A percentile compares a stretch with the other conserved stretches of the same genome.
Evolutionary conservation across 2,113 vertebrate genomes (phyloP).

Genomic region (Indri indri): DNA sequence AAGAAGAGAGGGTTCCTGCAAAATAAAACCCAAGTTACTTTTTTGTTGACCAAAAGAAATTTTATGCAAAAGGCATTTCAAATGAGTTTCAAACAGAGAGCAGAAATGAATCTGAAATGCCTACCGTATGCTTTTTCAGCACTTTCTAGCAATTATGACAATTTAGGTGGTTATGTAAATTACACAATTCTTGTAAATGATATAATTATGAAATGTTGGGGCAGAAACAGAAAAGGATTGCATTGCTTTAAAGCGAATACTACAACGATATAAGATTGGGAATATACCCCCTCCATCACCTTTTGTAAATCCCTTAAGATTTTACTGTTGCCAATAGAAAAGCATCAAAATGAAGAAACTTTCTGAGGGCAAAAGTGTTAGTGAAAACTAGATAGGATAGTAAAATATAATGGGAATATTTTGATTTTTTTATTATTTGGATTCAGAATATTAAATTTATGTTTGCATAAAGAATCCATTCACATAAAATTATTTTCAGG

Average conservation of each 20-base stretch:
- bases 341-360: constrained; percentile 19
- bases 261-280: constrained; percentile 38
- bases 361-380: neutral
- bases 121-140: constrained; percentile 76
- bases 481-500: constrained; percentile 25
- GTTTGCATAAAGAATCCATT: constrained; percentile 25
- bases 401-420: constrained; percentile 26
- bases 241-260: constrained; percentile 64
- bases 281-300: constrained; percentile 51
- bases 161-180: constrained; percentile 80
- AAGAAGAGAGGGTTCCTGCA: neutral
- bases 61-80: constrained; percentile 67
- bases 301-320: constrained; percentile 52
- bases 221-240: constrained; percentile 72
- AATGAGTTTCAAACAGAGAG: constrained; percentile 74
- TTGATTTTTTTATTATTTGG: constrained; percentile 19
- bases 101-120: constrained; percentile 79
- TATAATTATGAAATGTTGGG: constrained; percentile 79
- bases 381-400: neutral
- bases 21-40: constrained; percentile 70
- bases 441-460: constrained; percentile 33
- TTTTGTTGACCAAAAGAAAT: constrained; percentile 78
- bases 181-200: constrained; percentile 74
- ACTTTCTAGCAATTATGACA: constrained; percentile 81
- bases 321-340: constrained; percentile 34